Percentiles rank a stretch among this genome's conserved stretches.
These are phyloP conservation scores for Acipenser transmontanus DNA, from an alignment of 2,797 vertebrate species.

Conservation along the genomic window DNA sequence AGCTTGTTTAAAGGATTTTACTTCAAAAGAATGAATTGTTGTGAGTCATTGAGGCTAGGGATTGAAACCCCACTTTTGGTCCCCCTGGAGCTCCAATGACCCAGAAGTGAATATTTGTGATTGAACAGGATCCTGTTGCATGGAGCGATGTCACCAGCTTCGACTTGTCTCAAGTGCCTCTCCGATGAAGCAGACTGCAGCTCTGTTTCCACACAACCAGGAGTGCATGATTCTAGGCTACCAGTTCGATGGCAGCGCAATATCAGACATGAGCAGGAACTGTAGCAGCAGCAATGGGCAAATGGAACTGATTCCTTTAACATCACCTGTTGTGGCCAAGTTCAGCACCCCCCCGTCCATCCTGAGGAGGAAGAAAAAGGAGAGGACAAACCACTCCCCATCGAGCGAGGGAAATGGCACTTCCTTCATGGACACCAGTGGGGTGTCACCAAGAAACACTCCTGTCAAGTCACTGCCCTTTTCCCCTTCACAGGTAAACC, in stretches of 20 bases:
- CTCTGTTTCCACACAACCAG: slow-evolving; percentile 57
- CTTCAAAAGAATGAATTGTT: too few species aligned
- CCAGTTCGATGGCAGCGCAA: slow-evolving; percentile 52
- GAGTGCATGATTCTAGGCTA: slow-evolving; percentile 61
- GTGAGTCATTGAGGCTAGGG: too few species aligned
- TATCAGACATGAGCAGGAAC: slow-evolving; percentile 59
- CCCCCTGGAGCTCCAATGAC: too few species aligned
- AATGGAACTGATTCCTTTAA: slow-evolving; percentile 44
- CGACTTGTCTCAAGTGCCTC: slow-evolving; percentile 69
- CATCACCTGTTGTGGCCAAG: slow-evolving; percentile 49
- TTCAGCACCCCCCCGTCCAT: slow-evolving; percentile 62
- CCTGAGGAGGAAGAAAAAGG: slow-evolving; percentile 71
- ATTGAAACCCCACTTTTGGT: too few species aligned
- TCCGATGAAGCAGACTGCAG: slow-evolving; percentile 63
- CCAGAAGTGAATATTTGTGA: too few species aligned
- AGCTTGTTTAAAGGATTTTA: too few species aligned
- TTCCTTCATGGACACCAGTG: slow-evolving; percentile 57
- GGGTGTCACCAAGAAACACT: slow-evolving; percentile 75
- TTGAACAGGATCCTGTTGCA: slow-evolving; percentile 72
- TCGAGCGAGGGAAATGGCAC: slow-evolving; percentile 56
- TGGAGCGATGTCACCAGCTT: slow-evolving; percentile 83
- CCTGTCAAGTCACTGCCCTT: slow-evolving; percentile 88
- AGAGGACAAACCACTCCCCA: slow-evolving; percentile 58
- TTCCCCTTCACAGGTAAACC: slow-evolving; percentile 82
- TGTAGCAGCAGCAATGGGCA: slow-evolving; percentile 40